Conservation (phyloP, 2,797 vertebrate species). For the Spinibarbus caldwelli region DNA sequence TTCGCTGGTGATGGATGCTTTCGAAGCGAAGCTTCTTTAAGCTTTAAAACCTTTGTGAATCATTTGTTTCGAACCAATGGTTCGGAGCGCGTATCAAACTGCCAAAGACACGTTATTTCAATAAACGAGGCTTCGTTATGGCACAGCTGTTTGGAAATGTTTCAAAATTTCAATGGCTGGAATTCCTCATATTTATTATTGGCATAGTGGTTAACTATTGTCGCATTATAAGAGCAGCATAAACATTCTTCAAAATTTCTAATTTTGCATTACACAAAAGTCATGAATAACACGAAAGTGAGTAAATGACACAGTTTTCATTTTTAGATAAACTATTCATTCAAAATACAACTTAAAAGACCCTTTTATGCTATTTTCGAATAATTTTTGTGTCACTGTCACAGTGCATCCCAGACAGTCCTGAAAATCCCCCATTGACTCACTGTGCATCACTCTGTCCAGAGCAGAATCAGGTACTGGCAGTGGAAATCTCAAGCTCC, state of each 20-base stretch:
- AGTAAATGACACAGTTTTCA: neutral
- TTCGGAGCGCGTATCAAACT: no score
- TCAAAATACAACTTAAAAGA: neutral
- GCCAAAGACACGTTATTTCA: no score
- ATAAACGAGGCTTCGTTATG: no score
- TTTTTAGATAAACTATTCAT: neutral
- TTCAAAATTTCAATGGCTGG: no score
- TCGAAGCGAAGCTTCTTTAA: no score
- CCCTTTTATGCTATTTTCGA: neutral
- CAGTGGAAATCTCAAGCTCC: conserved; percentile 43
- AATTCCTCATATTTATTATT: no score
- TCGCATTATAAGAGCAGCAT: neutral
- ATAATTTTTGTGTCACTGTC: neutral
- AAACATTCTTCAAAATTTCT: neutral
- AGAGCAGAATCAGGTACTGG: conserved; percentile 51
- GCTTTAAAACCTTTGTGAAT: no score
- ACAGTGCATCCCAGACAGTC: neutral
- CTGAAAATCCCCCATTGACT: conserved; percentile 14
- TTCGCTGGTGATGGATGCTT: no score
- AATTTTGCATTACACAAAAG: neutral
- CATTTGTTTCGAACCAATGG: no score
- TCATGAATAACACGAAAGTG: neutral
- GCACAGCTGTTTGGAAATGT: no score
- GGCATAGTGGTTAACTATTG: no score
- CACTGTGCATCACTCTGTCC: conserved; percentile 31